phyloP scores from a whole-genome alignment of 2,113 vertebrate genomes.

The Anas platyrhynchos region DNA sequence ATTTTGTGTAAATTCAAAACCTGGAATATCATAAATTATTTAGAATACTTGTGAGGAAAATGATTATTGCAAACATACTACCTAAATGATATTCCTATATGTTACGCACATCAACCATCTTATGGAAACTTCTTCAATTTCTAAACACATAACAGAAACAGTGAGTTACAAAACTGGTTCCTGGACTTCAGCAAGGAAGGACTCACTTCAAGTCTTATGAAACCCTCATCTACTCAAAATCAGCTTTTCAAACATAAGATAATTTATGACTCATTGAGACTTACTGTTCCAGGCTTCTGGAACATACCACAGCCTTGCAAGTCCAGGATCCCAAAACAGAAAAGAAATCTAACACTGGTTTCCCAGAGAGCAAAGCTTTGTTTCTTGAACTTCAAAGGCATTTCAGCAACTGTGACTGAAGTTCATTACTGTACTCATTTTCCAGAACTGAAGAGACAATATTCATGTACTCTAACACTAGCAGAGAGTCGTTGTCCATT shows the following conservation, averaged over 20 bases:
- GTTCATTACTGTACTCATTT: neutral
- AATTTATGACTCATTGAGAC: neutral
- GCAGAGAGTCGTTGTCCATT: neutral
- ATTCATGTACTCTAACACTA: neutral
- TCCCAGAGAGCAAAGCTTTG: neutral
- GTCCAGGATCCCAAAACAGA: neutral
- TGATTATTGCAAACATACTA: neutral
- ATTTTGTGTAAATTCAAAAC: neutral
- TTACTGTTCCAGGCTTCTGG: neutral
- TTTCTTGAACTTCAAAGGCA: neutral
- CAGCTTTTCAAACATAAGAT: accelerated
- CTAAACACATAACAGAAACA: neutral
- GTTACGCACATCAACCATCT: neutral
- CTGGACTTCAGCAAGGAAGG: neutral
- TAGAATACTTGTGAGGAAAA: neutral
- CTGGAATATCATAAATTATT: neutral
- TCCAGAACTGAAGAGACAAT: neutral
- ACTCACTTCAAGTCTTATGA: neutral
- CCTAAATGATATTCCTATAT: neutral
- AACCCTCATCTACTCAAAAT: neutral
- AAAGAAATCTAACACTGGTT: neutral
- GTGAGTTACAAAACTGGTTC: neutral
- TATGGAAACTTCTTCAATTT: neutral
- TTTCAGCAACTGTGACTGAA: neutral
- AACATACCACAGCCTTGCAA: neutral